Conservation (phyloP, 2,113 vertebrate species). For the Plotosus lineatus region DNA sequence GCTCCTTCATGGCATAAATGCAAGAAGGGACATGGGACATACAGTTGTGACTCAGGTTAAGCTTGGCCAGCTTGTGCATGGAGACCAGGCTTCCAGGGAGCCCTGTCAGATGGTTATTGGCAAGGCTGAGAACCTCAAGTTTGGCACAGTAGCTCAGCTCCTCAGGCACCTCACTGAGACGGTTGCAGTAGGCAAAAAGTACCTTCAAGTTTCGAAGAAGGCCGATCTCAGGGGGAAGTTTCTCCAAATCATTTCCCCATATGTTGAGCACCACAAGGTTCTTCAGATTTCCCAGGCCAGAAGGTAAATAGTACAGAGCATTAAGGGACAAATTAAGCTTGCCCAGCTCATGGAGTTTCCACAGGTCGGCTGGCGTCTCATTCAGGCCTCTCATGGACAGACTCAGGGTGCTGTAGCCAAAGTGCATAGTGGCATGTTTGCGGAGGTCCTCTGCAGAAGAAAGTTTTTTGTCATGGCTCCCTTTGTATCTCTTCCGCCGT, state of each 20-base stretch:
- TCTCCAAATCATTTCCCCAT: constrained; percentile 82
- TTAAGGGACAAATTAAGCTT: constrained; percentile 93
- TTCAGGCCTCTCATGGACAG: constrained; percentile 84
- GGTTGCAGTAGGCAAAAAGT: constrained; percentile 87
- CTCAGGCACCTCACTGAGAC: constrained; percentile 81
- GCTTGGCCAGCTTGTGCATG: constrained; percentile 79
- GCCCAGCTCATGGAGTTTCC: constrained; percentile 86
- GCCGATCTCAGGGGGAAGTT: constrained; percentile 85
- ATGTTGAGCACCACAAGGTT: constrained; percentile 88
- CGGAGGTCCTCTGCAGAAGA: constrained; percentile 69
- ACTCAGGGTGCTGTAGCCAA: constrained; percentile 82
- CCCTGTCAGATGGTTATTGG: constrained; percentile 83
- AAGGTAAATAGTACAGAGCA: constrained; percentile 75
- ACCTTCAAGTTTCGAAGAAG: constrained; percentile 83
- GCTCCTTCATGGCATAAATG: constrained; percentile 80
- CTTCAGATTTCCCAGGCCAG: constrained; percentile 78
- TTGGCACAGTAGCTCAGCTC: constrained; percentile 83
- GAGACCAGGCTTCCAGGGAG: constrained; percentile 79
- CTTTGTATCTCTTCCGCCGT: constrained; percentile 56
- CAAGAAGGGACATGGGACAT: constrained; percentile 87
- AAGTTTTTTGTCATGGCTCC: constrained; percentile 70
- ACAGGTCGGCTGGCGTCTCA: constrained; percentile 81
- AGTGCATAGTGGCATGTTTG: constrained; percentile 62
- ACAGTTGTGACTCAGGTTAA: constrained; percentile 91
- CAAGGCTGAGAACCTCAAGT: constrained; percentile 89